A percentile compares a stretch with the other conserved stretches of the same genome.
These are phyloP conservation scores for Corythornis cristatus DNA, from an alignment of 2,113 vertebrate genomes.

Conservation along the genomic window DNA sequence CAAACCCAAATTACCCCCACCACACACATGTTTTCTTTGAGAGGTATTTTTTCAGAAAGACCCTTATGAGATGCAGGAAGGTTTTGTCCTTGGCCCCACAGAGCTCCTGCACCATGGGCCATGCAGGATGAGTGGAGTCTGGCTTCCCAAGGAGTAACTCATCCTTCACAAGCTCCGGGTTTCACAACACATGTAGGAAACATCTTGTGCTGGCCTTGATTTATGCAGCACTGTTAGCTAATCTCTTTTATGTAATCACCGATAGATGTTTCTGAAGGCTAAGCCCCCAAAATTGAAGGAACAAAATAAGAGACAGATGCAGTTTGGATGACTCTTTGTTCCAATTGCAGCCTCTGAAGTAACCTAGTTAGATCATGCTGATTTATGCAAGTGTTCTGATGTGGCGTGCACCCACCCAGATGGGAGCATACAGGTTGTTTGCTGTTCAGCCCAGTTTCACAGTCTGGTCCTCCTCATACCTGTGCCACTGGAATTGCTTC, in stretches of 20 bases:
- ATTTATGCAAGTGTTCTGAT: background rate
- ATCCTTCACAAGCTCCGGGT: slow-evolving; percentile 35
- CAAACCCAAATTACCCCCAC: background rate
- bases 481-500: background rate
- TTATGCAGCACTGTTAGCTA: slow-evolving; percentile 71
- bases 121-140: background rate
- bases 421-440: background rate
- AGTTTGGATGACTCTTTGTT: background rate
- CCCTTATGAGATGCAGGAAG: background rate
- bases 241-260: slow-evolving; percentile 72
- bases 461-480: background rate
- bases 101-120: background rate
- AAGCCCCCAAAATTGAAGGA: slow-evolving; percentile 47
- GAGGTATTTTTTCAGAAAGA: background rate
- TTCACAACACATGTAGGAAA: slow-evolving; percentile 69
- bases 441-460: background rate
- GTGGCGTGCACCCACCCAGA: background rate
- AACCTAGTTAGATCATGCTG: background rate
- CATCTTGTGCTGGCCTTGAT: slow-evolving; percentile 69
- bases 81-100: background rate
- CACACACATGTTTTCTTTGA: background rate
- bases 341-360: background rate
- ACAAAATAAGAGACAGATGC: slow-evolving; percentile 40
- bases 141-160: slow-evolving; percentile 51
- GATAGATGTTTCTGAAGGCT: slow-evolving; percentile 60